Base-by-base conservation (phyloP, 2,888 invertebrate species). In the Chironomus riparius region DNA sequence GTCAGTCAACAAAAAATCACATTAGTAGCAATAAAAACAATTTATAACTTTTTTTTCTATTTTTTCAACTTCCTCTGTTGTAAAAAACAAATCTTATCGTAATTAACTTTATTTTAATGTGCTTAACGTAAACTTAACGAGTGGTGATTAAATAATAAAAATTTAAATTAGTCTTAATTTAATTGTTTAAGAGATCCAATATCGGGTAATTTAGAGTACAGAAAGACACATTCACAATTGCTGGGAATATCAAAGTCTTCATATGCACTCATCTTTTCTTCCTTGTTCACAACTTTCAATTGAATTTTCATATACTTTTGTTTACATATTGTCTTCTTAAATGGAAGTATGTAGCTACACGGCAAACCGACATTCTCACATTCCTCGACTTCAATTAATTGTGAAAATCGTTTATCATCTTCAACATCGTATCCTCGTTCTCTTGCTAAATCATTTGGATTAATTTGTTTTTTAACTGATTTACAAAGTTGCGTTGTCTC, bases 171-270 rank as follows among this genome's bases (percentile, higher is more conserved):
- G 18, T 21, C 15, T 62, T 65, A 65, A 22, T 65, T 65, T 62
- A 24, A 24, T 22, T 24, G 12, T 22, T 65, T 65, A 13, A 24
- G 65, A 65, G 65, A 65, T 65, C 65, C 4, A 12, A 10, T 38
- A 10, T 38, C 38, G 7, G 65, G 24, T 21, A 65, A 21, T 21
- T 65, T 21, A 4, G 10, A 24, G 18, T 24, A 47, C n/a, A 61
- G 13, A 61, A 28, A 28, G 21, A 38, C 72, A 18, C 72, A 73
- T 15, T 73, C 72, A 62, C 72, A 73, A 12, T 62, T 38, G 28
- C 72, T 73, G 38, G 72, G 72, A 15, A 73, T 62, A n/a, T 10
- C 10, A 47, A 73, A 73, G 21, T 21, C 65, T 65, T 65, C 65
- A 4, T 2, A 18, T 4, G 18, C n/a, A 15, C 56, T 56, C 56